Evolutionary conservation across 2,888 invertebrate species (phyloP), one percentile per base, ranked within the genome.

Genomic region (Caenorhabditis drosophilae): DNA sequence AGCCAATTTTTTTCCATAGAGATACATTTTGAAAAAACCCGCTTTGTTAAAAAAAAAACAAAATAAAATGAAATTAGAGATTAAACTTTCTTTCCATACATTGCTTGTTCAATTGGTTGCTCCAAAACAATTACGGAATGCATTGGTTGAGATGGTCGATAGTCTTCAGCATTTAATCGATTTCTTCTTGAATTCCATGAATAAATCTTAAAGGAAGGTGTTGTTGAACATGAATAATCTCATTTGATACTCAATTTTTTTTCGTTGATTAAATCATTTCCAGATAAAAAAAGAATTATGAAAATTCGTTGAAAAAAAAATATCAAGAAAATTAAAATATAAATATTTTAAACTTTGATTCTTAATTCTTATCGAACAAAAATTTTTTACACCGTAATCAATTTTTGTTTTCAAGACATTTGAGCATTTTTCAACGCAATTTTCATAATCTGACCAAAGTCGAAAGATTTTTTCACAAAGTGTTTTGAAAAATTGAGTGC

Each of bases 41-140:
- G 44, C n/a, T n/a, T n/a, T n/a, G n/a, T n/a, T 44, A 4, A 23
- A 25, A 26, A 2, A 23, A 44, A 2, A 25, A 44, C 7, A 44
- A 25, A 25, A 3, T 7, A 16, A 12, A 12, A 41, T 41, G 26
- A 44, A 18, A 18, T 40, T 40, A n/a, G n/a, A 16, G 4, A 22
- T 22, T 20, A 47, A 1, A 53, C 18, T 44, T 71, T 75, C 45
- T 74, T 76, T 40, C 76, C 76, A 18, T 76, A 76, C 73, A 76
- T 76, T 7, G 76, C 76, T 46, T 76, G 64, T 42, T 76, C 76
- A 11, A 76, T 74, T 4, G 76, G 76, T 49, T 76, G 76, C 49
- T 76, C 72, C 16, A 76, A 48, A 11, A 74, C 69, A 45, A 76
- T 76, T 2, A 76, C 67, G 15, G 67, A 63, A 55, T 73, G 75